Conservation (phyloP, 2,797 vertebrate genomes). For the Rhinophrynus dorsalis region DNA sequence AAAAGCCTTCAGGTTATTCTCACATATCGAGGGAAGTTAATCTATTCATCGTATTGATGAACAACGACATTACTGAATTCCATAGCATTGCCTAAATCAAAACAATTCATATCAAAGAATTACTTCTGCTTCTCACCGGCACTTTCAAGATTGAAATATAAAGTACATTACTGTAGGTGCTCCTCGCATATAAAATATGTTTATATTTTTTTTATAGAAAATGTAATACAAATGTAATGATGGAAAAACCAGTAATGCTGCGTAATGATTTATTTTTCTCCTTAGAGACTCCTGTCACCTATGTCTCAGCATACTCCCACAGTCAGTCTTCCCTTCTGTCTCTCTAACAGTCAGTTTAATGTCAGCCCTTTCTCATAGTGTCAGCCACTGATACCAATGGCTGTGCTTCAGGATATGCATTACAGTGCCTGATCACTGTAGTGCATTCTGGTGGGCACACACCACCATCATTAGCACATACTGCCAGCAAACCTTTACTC, state of each 20-base stretch:
- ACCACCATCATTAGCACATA: no score
- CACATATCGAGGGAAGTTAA: background rate
- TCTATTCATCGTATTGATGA: slow-evolving; percentile 14
- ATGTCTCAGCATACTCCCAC: no score
- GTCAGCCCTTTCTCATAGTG: no score
- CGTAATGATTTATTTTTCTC: no score
- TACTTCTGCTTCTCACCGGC: slow-evolving; percentile 21
- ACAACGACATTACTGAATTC: slow-evolving; percentile 3
- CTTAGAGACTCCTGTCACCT: no score
- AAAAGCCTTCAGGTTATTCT: background rate
- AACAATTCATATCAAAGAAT: slow-evolving; percentile 7
- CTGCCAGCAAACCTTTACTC: no score
- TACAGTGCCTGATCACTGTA: no score
- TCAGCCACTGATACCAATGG: no score
- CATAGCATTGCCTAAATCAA: slow-evolving; percentile 4
- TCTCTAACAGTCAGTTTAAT: no score
- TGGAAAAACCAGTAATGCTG: background rate
- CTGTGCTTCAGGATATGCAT: no score
- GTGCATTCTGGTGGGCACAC: no score
- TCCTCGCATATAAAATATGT: slow-evolving; percentile 4
- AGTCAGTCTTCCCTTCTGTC: no score
- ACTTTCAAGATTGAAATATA: background rate
- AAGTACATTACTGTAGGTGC: background rate
- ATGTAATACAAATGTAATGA: background rate
- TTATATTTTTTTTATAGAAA: background rate